Base-by-base conservation (phyloP, 2,888 invertebrate genomes). In the Noctua janthe region DNA sequence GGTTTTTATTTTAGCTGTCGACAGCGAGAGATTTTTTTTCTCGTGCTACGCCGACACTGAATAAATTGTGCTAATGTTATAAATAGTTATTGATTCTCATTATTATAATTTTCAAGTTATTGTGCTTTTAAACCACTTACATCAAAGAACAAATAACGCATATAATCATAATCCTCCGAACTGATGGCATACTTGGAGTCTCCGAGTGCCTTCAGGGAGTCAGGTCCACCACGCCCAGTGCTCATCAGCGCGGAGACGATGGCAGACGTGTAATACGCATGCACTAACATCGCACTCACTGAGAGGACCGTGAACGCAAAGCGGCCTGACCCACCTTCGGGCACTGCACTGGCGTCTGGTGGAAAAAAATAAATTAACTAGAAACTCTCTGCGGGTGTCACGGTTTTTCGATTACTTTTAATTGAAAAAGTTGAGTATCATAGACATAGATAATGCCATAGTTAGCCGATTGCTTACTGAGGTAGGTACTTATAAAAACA, bases 201-300 rank as follows among this genome's bases (percentile, higher is more conserved):
- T 0, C 93, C 96, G 0, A 96, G 91, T 0, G 91, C 89, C 23
- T 90, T 89, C 23, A 96, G 87, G 0, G 94, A 91, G 72, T 92
- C 91, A 0, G 94, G 95, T 0, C 96, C 96, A 20, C 93, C 93
- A 64, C 92, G 89, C 0, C 96, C 96, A 0, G 94, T 91, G 86
- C 94, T 94, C 96, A 96, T 95, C 11, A 96, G 92, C 0, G 94
- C 94, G 0, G 96, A 96, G 2, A 96, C 96, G 3, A 96, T 94
- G 6, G 96, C 96, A 0, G 96, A 96, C 0, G 96, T 95, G 83
- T 96, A 96, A 88, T 96, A 96, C 0, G 96, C 95, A 76, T 96
- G 95, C 1, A 96, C 94, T 59, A 96, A 85, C 96, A 96, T 96
- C 0, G 96, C 93, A 13, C 94, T 94, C 15, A 95, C 83, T 0